phyloP scores from a whole-genome alignment of 2,888 invertebrate species.

The Tricholauxania praeusta region DNA sequence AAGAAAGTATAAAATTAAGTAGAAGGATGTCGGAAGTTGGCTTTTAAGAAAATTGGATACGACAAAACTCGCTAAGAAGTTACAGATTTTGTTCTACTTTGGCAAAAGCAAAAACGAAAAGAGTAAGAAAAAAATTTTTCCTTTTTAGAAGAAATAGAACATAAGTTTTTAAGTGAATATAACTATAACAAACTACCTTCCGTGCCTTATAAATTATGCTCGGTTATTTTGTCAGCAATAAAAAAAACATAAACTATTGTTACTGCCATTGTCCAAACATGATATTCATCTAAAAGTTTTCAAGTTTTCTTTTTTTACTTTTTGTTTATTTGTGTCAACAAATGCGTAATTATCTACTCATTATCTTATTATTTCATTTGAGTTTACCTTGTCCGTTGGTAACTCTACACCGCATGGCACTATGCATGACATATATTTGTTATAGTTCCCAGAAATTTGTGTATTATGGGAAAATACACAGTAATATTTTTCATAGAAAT shows the following conservation, averaged over 20 bases:
- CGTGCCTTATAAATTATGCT: too few species aligned
- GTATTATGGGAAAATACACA: too few species aligned
- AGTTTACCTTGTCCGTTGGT: too few species aligned
- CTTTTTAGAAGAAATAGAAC: too few species aligned
- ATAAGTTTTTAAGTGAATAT: too few species aligned
- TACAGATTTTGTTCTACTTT: background rate
- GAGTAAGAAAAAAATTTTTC: background rate
- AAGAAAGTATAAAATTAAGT: background rate
- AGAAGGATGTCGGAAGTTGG: background rate
- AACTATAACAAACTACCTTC: too few species aligned
- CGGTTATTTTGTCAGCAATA: too few species aligned
- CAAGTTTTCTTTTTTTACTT: background rate
- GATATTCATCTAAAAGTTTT: background rate
- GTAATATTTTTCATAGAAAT: too few species aligned
- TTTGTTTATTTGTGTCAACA: background rate
- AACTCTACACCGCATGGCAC: too few species aligned
- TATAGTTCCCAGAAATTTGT: too few species aligned
- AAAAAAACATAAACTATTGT: too few species aligned
- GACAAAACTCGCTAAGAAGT: background rate
- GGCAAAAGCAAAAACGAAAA: background rate
- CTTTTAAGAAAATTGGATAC: slow-evolving; percentile 7
- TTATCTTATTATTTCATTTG: background rate
- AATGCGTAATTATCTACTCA: slow-evolving; percentile 7
- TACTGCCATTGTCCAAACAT: background rate
- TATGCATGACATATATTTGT: too few species aligned